Conservation (phyloP, 2,888 invertebrate genomes). For the Polylopha cassiicola region DNA sequence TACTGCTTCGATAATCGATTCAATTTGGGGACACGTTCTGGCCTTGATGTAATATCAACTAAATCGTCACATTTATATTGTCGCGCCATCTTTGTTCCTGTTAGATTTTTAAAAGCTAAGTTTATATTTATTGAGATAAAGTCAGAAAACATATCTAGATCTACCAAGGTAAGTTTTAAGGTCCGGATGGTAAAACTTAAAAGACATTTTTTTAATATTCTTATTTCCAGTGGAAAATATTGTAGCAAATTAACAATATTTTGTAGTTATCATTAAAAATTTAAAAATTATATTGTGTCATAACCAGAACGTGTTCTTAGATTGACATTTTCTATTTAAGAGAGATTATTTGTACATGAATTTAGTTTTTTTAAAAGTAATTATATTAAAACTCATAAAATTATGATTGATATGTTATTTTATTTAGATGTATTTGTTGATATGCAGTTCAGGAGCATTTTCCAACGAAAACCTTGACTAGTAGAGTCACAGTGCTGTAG, state of each 20-base stretch:
- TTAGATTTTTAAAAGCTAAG: too few relatives aligned
- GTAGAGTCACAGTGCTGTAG: conserved; percentile 73
- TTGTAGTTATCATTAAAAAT: too few relatives aligned
- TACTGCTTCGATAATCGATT: conserved; percentile 61
- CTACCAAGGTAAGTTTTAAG: too few relatives aligned
- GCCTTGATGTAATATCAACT: neutral
- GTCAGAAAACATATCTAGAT: too few relatives aligned
- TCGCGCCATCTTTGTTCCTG: too few relatives aligned
- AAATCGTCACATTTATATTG: too few relatives aligned
- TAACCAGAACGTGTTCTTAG: conserved; percentile 5
- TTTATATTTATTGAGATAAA: too few relatives aligned
- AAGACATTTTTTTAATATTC: too few relatives aligned
- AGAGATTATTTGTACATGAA: conserved; percentile 75
- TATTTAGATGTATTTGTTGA: conserved; percentile 43
- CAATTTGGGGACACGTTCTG: conserved; percentile 32
- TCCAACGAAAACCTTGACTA: conserved; percentile 65
- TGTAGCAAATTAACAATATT: too few relatives aligned
- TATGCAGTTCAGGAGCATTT: conserved; percentile 65
- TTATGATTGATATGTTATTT: conserved; percentile 55
- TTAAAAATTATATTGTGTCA: neutral
- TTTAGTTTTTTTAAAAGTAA: conserved; percentile 67
- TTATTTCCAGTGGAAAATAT: too few relatives aligned
- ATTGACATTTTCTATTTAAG: conserved; percentile 51
- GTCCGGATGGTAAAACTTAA: too few relatives aligned
- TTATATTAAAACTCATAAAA: conserved; percentile 65